These are phyloP conservation scores for Eledona agricola DNA, from an alignment of 2,888 invertebrate species.

Conservation along the genomic window DNA sequence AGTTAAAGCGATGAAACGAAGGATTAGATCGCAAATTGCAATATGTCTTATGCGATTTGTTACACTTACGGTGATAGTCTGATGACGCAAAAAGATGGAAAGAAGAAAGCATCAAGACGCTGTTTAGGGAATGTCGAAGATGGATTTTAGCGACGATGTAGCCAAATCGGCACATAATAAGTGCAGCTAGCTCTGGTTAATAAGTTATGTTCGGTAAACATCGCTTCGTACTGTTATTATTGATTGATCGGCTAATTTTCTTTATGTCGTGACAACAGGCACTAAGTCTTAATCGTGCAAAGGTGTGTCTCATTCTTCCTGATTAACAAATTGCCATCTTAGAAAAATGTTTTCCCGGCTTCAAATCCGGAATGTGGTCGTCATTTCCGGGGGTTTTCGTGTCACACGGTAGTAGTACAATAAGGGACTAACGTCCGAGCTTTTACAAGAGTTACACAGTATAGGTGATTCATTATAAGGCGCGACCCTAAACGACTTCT, in stretches of 20 bases:
- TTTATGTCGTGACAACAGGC: conserved; percentile 59
- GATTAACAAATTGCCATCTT: conserved; percentile 61
- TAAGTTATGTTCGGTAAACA: conserved; percentile 37
- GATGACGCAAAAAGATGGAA: too few species aligned
- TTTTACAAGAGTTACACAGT: conserved; percentile 60
- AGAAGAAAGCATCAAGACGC: too few species aligned
- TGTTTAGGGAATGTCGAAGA: too few species aligned
- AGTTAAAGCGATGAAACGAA: too few species aligned
- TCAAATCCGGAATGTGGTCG: conserved; percentile 58
- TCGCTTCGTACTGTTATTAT: conserved; percentile 40
- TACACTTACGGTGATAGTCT: too few species aligned
- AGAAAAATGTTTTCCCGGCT: conserved; percentile 58
- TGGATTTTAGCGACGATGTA: conserved; percentile 23
- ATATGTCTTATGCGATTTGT: too few species aligned
- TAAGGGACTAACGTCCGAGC: conserved; percentile 53
- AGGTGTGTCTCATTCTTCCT: conserved; percentile 61
- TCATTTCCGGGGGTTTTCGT: conserved; percentile 60
- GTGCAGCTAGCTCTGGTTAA: conserved; percentile 29
- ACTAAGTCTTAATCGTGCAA: conserved; percentile 57
- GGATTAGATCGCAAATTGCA: too few species aligned
- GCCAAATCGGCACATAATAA: conserved; percentile 25
- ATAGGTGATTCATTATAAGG: conserved; percentile 56
- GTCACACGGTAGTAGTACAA: conserved; percentile 56
- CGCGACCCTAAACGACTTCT: conserved; percentile 33
- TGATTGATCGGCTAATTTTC: conserved; percentile 52